These are phyloP conservation scores for Mamestra configurata DNA, from an alignment of 1,140 invertebrate genomes.

Conservation along the genomic window DNA sequence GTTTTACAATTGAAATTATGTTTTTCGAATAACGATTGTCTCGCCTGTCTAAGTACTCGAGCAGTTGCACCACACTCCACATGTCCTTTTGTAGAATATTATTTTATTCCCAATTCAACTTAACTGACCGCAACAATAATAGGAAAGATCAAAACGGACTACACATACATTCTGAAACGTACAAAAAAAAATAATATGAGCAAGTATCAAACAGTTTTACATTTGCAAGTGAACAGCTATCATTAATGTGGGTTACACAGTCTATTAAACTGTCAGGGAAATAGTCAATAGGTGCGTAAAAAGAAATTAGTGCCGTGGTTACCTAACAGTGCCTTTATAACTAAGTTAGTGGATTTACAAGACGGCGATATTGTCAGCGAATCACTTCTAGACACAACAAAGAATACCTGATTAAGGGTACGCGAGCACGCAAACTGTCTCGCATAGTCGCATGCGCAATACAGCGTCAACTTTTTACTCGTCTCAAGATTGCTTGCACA, in stretches of 20 bases:
- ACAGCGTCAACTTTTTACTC: constrained; percentile 65
- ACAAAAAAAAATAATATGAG: constrained; percentile 15
- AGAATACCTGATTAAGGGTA: constrained; percentile 72
- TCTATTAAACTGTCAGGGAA: constrained; percentile 57
- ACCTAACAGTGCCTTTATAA: constrained; percentile 33
- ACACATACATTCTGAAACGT: constrained; percentile 9
- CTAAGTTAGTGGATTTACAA: constrained; percentile 33
- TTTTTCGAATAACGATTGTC: not conserved
- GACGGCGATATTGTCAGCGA: constrained; percentile 41
- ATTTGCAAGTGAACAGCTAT: constrained; percentile 36
- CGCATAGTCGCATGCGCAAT: constrained; percentile 53
- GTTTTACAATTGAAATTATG: not conserved
- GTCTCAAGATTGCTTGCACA: constrained; percentile 63
- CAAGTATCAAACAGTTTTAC: constrained; percentile 37
- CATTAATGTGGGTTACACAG: constrained; percentile 43
- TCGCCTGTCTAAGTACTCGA: not conserved
- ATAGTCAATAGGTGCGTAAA: constrained; percentile 49
- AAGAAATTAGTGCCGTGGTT: constrained; percentile 45
- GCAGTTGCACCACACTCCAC: not conserved
- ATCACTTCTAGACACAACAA: constrained; percentile 59
- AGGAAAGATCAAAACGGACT: not conserved
- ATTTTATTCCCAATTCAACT: constrained; percentile 19
- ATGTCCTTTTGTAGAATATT: constrained; percentile 25
- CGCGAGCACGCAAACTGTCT: constrained; percentile 67
- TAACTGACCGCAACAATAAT: not conserved